Percentiles rank a stretch among this genome's conserved stretches.
Evolutionary conservation across 2,113 vertebrate species (phyloP).

Genomic region (Rallus limicola): DNA sequence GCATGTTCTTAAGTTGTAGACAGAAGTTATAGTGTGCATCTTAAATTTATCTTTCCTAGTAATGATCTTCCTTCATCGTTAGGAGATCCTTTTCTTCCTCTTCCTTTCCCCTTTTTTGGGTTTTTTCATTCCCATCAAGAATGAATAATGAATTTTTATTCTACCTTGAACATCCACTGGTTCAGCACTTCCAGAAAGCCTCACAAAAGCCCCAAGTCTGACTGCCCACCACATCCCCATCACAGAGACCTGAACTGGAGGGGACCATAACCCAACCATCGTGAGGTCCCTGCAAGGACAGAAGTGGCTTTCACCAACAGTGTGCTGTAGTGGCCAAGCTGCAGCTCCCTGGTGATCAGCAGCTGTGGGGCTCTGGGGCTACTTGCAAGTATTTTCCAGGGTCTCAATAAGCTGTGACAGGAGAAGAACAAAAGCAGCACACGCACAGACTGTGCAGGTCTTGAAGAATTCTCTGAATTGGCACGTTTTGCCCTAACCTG

Average conservation of each 20-base stretch:
- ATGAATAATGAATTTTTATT: neutral
- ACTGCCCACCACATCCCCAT: neutral
- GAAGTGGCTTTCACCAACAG: neutral
- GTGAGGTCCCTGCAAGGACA: neutral
- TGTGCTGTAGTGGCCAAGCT: neutral
- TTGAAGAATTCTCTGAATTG: neutral
- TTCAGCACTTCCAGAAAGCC: neutral
- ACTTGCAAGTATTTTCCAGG: neutral
- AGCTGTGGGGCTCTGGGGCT: neutral
- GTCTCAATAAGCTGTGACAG: neutral
- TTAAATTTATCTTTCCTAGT: neutral
- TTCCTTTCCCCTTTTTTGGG: too few relatives aligned
- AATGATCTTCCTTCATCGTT: neutral
- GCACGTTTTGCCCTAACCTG: neutral
- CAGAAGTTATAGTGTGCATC: neutral
- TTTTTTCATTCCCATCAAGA: neutral
- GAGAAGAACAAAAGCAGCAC: neutral
- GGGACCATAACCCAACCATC: too few relatives aligned
- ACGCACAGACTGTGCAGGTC: neutral
- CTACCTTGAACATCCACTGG: neutral
- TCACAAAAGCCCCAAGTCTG: neutral
- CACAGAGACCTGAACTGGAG: neutral
- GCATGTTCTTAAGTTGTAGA: neutral
- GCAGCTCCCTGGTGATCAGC: neutral
- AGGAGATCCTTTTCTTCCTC: neutral